Conservation (phyloP, 1,140 invertebrate species). For the Paramacrobiotus metropolitanus region DNA sequence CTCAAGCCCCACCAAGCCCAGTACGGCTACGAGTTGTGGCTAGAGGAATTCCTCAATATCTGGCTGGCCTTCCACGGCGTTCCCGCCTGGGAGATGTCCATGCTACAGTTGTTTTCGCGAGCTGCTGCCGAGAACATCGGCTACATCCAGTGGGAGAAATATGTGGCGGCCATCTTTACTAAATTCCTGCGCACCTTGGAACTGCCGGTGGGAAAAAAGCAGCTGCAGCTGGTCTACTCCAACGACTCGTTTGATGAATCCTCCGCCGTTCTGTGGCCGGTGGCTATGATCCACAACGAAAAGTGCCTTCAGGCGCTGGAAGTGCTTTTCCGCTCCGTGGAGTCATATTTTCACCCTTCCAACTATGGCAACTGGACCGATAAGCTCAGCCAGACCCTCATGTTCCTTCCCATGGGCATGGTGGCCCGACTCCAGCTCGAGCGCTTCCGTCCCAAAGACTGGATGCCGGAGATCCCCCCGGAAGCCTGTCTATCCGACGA, state of each 20-base stretch:
- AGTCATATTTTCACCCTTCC: constrained; percentile 70
- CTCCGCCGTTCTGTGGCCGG: constrained; percentile 41
- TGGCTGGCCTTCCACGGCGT: constrained; percentile 48
- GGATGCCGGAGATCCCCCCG: constrained; percentile 16
- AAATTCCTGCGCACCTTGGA: constrained; percentile 47
- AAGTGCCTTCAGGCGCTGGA: constrained; percentile 26
- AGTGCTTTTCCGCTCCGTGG: constrained; percentile 53
- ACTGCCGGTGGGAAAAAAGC: constrained; percentile 49
- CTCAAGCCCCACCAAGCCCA: constrained; percentile 35
- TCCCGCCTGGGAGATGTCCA: constrained; percentile 40
- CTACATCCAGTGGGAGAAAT: constrained; percentile 51
- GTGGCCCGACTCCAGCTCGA: constrained; percentile 15
- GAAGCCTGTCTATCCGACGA: constrained; percentile 37
- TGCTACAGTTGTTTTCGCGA: constrained; percentile 45
- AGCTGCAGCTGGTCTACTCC: constrained; percentile 19
- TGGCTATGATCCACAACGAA: constrained; percentile 26
- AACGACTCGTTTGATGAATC: constrained; percentile 27
- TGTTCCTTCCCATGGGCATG: constrained; percentile 14
- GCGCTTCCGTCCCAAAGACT: constrained; percentile 12
- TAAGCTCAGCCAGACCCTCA: constrained; percentile 9
- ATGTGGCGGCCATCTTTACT: constrained; percentile 39
- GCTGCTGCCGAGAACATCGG: constrained; percentile 50
- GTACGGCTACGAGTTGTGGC: constrained; percentile 49
- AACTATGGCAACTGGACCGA: constrained; percentile 52
- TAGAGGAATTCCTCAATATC: constrained; percentile 51